Base-by-base conservation (phyloP, 2,888 invertebrate species). In the Lithophane socia region DNA sequence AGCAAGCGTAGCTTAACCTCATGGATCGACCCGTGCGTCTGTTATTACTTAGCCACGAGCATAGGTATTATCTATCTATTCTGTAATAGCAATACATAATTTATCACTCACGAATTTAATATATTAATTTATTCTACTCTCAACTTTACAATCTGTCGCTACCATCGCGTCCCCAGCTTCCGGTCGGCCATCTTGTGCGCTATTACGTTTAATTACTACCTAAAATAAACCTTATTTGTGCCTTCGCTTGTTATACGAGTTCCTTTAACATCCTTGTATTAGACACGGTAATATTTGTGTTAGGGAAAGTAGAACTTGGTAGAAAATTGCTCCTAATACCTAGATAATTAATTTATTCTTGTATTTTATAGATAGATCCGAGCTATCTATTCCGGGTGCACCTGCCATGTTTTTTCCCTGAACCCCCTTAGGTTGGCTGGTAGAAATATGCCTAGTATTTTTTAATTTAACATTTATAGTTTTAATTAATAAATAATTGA, bases 161-260 rank as follows among this genome's bases (percentile, higher is more conserved):
- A 89, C 86, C 80, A 83, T 83, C 71, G 80, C 81, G 82, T 82
- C 88, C 89, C 85, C 86, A 86, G 75, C 89, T 91, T 94, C 95
- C 94, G 93, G 91, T 61, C 88, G 88, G 94, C 94, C 95, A 95
- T 95, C 95, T 95, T 95, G 94, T 91, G 86, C 74, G 87, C 93
- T 93, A 95, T 95, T 95, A 94, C 90, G 90, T 91, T 93, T 96
- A 96, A 96, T 96, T 95, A 94, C 94, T 86, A 86, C 86, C 90
- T 85, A 89, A 89, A 90, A 88, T 85, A 83, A 89, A 87, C 86
- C 79, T 86, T 73, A 76, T 84, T 87, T 84, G 78, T 69, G 71
- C 67, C 49, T 63, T 65, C 13, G 29, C 65, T 80, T 64, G 16
- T 71, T 24, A 21, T 56, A 44, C 12, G n/a, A 12, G 44, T 52